Percentiles rank a stretch among this genome's conserved stretches.
These are phyloP conservation scores for Parotia lawesii DNA, from an alignment of 2,113 vertebrate genomes.

Conservation along the genomic window DNA sequence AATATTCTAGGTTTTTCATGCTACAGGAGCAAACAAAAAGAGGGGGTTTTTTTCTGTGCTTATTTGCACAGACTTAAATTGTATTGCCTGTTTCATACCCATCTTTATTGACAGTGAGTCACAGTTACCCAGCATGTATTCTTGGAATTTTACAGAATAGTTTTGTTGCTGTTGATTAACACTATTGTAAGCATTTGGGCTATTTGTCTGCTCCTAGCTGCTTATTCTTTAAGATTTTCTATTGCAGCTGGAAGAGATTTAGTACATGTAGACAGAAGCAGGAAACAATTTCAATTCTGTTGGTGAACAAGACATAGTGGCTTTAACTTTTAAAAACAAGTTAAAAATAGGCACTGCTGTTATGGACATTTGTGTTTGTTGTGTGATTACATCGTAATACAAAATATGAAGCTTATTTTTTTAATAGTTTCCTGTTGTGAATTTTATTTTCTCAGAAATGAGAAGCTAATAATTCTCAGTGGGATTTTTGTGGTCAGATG, in stretches of 20 bases:
- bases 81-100: neutral
- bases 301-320: neutral
- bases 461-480: slow-evolving; percentile 41
- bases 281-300: neutral
- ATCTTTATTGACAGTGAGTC: neutral
- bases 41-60: neutral
- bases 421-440: slow-evolving; percentile 48
- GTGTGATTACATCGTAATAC: slow-evolving; percentile 17
- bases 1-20: neutral
- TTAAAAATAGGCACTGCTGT: slow-evolving; percentile 45
- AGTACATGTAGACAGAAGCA: neutral
- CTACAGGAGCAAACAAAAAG: neutral
- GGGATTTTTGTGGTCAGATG: slow-evolving; percentile 37
- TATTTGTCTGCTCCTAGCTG: neutral
- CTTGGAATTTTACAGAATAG: neutral
- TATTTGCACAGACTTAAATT: neutral
- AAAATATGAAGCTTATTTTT: slow-evolving; percentile 52
- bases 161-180: neutral
- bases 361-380: slow-evolving; percentile 15
- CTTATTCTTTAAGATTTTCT: neutral
- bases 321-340: slow-evolving; percentile 47
- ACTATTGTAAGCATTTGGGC: neutral
- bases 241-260: neutral
- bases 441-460: slow-evolving; percentile 51
- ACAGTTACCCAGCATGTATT: neutral